Percentiles rank a stretch among this genome's conserved stretches.
These are phyloP conservation scores for Conopomorpha cramerella DNA, from an alignment of 1,140 invertebrate genomes.

Conservation along the genomic window DNA sequence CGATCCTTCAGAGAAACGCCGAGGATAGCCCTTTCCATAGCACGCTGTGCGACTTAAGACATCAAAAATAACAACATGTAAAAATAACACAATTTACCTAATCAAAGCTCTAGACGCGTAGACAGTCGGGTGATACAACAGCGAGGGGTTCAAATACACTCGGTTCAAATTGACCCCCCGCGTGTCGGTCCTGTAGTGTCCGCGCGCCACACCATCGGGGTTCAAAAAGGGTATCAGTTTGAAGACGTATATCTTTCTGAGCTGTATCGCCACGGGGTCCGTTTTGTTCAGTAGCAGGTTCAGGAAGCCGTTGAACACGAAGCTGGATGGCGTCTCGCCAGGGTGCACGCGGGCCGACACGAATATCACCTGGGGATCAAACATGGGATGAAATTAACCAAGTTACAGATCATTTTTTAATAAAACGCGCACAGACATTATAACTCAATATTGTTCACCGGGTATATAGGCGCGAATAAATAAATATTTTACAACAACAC, in stretches of 20 bases:
- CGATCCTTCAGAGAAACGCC: too few relatives aligned
- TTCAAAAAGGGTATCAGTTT: conserved; percentile 93
- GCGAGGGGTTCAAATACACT: conserved; percentile 44
- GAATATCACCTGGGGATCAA: conserved; percentile 75
- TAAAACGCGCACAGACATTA: too few relatives aligned
- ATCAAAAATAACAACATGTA: too few relatives aligned
- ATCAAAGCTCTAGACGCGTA: conserved; percentile 42
- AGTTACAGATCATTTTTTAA: too few relatives aligned
- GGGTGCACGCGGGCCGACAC: conserved; percentile 90
- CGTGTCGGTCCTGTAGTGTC: conserved; percentile 89
- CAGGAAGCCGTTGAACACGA: conserved; percentile 91
- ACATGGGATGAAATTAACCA: too few relatives aligned
- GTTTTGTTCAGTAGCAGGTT: conserved; percentile 76
- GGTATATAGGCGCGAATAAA: too few relatives aligned
- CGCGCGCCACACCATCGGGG: conserved; percentile 88
- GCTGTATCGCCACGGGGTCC: conserved; percentile 72
- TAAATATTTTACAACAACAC: too few relatives aligned
- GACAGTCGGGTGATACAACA: conserved; percentile 35
- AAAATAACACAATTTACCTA: conserved; percentile 17
- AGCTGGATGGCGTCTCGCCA: conserved; percentile 92
- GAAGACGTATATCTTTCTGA: conserved; percentile 84
- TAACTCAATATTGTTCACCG: too few relatives aligned
- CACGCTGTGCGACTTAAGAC: too few relatives aligned
- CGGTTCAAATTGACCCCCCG: conserved; percentile 81
- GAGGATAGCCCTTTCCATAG: too few relatives aligned